These are phyloP conservation scores for Meteorus colon DNA, from an alignment of 2,888 invertebrate genomes.

Conservation along the genomic window DNA sequence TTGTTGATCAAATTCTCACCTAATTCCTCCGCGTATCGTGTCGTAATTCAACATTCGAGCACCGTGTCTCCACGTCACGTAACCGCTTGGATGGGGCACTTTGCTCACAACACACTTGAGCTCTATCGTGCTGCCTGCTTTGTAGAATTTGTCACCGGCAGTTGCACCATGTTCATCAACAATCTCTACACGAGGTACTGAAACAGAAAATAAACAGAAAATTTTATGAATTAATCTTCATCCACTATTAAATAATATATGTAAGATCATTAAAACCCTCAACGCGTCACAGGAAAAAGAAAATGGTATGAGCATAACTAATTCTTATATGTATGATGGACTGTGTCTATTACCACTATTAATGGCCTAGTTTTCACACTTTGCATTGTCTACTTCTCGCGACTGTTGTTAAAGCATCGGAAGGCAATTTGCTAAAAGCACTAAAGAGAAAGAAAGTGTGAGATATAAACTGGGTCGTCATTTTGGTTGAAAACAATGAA, in stretches of 20 bases:
- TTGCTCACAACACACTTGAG: conserved; percentile 87
- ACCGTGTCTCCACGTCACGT: conserved; percentile 87
- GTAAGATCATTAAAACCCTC: neutral
- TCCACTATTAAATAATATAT: neutral
- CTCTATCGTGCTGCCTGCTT: conserved; percentile 88
- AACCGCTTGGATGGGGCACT: conserved; percentile 84
- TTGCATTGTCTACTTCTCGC: conserved; percentile 27
- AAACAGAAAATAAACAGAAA: conserved; percentile 56
- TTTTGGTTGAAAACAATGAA: conserved; percentile 25
- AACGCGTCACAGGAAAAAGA: neutral
- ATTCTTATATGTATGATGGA: neutral
- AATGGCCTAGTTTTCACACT: conserved; percentile 30
- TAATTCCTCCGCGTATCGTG: conserved; percentile 86
- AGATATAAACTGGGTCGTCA: conserved; percentile 28
- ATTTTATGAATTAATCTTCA: neutral
- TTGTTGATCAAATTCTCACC: conserved; percentile 74
- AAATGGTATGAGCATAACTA: neutral
- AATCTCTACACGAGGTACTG: conserved; percentile 88
- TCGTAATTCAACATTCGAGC: conserved; percentile 84
- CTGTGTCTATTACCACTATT: conserved; percentile 23
- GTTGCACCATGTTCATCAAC: conserved; percentile 85
- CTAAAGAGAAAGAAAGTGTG: conserved; percentile 38
- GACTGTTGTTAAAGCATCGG: conserved; percentile 41
- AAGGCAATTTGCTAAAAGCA: conserved; percentile 56
- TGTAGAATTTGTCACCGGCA: conserved; percentile 87